Conservation (phyloP, 2,113 vertebrate genomes). For the Eretmochelys imbricata region DNA sequence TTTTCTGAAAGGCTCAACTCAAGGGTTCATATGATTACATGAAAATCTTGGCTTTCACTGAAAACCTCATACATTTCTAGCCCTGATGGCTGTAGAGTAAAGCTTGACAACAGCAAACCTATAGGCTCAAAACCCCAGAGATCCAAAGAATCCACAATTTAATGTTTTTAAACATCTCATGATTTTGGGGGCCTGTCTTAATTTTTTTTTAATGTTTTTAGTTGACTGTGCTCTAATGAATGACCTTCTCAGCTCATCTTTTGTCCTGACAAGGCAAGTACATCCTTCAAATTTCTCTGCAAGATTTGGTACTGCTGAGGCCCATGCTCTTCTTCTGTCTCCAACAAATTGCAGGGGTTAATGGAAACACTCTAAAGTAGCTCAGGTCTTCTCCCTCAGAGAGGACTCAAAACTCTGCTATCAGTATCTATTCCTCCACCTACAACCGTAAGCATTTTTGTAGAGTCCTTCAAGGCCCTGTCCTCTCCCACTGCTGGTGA, state of each 20-base stretch:
- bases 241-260: too few species aligned
- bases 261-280: not conserved
- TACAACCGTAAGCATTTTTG: not conserved
- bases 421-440: not conserved
- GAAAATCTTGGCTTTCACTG: not conserved
- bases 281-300: not conserved
- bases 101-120: not conserved
- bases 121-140: not conserved
- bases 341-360: not conserved
- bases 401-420: not conserved
- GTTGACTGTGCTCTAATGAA: not conserved
- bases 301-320: not conserved
- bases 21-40: not conserved
- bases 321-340: not conserved
- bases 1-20: not conserved
- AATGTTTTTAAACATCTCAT: not conserved
- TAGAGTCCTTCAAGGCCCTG: not conserved
- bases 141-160: not conserved
- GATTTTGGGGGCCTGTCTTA: not conserved
- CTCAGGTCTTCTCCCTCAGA: not conserved
- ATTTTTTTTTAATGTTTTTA: not conserved
- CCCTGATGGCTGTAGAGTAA: not conserved
- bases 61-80: not conserved
- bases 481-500: not conserved
- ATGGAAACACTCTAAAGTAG: not conserved